Conservation (phyloP, 2,113 vertebrate genomes). For the Myxocyprinus asiaticus region DNA sequence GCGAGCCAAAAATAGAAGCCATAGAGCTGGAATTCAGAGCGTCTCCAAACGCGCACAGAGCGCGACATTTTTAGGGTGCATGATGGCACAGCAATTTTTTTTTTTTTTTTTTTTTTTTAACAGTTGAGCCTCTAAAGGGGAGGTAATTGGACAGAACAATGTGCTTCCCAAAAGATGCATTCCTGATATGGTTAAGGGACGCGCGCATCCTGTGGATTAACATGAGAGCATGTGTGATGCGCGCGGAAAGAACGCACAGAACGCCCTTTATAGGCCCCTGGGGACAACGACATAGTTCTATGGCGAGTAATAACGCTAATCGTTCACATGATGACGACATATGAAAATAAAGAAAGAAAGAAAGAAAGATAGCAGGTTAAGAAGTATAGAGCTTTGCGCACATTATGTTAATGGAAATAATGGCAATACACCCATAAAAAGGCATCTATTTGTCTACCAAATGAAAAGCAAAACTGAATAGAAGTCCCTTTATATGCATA, state of each 20-base stretch:
- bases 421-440: no score
- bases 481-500: no score
- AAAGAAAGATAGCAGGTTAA: no score
- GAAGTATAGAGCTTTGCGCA: no score
- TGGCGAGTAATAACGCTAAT: not conserved
- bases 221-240: not conserved
- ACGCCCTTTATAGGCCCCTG: constrained; percentile 11
- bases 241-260: not conserved
- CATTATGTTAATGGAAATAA: no score
- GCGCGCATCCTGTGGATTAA: not conserved
- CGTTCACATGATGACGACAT: no score
- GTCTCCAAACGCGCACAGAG: constrained; percentile 3
- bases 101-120: not conserved
- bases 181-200: not conserved
- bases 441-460: no score
- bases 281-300: not conserved
- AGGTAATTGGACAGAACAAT: no score
- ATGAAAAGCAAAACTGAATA: no score
- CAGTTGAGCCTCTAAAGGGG: no score
- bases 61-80: not conserved
- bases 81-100: not conserved
- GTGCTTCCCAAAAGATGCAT: not conserved
- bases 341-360: no score
- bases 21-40: constrained; percentile 65
- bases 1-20: constrained; percentile 79